Conservation (phyloP, 2,113 vertebrate species). For the Scortum barcoo region DNA sequence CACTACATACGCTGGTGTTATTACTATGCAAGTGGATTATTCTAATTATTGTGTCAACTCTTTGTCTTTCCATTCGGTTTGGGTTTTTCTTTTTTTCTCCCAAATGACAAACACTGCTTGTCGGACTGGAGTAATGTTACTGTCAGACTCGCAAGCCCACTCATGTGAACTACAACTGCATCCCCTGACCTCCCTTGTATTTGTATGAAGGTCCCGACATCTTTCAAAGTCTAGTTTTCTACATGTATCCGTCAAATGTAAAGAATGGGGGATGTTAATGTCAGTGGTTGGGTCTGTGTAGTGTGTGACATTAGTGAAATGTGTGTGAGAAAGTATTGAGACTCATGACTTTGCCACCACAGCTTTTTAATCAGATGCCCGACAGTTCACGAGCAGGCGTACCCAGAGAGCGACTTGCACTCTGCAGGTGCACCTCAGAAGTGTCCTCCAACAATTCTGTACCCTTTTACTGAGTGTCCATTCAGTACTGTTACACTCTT, state of each 20-base stretch:
- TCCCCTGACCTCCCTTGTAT: constrained; percentile 24
- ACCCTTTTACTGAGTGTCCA: constrained; percentile 30
- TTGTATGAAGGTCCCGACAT: constrained; percentile 65
- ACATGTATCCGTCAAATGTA: constrained; percentile 52
- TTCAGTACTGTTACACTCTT: constrained; percentile 45
- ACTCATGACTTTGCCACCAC: constrained; percentile 40
- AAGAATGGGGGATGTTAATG: constrained; percentile 51
- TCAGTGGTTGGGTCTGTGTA: constrained; percentile 64
- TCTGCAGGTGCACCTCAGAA: constrained; percentile 51
- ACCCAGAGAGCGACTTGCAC: constrained; percentile 74
- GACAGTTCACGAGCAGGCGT: constrained; percentile 13
- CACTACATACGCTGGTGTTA: constrained; percentile 87
- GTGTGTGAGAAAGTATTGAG: constrained; percentile 54
- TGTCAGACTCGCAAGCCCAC: constrained; percentile 40
- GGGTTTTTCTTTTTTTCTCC: neutral
- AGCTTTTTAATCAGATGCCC: constrained; percentile 40
- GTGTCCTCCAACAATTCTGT: constrained; percentile 47
- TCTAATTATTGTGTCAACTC: constrained; percentile 67
- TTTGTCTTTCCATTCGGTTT: constrained; percentile 32
- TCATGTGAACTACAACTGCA: constrained; percentile 39
- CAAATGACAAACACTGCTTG: constrained; percentile 80
- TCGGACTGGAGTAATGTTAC: constrained; percentile 58
- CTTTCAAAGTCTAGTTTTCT: constrained; percentile 72
- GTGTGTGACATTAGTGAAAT: constrained; percentile 71
- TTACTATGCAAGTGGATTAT: constrained; percentile 93